These are phyloP conservation scores for Ranitomeya imitator DNA, from an alignment of 2,113 vertebrate species.

Conservation along the genomic window DNA sequence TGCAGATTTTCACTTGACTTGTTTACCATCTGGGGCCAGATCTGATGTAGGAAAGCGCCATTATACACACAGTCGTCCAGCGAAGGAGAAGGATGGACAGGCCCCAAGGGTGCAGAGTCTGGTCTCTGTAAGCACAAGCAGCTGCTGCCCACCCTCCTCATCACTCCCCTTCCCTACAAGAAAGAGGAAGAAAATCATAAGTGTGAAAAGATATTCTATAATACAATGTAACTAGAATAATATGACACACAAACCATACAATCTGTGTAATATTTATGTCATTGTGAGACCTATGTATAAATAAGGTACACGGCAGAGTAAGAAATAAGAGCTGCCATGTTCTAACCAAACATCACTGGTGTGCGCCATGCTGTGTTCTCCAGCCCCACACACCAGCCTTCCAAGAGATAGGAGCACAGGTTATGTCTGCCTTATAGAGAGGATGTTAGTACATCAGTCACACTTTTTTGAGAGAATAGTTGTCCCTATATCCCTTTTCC, in stretches of 20 bases:
- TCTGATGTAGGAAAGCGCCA: slow-evolving; percentile 16
- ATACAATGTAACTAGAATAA: background rate
- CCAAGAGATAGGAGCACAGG: too few relatives aligned
- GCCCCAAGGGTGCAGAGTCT: slow-evolving; percentile 46
- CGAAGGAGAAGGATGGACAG: slow-evolving; percentile 15
- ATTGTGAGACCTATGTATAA: too few relatives aligned
- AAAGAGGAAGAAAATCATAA: background rate
- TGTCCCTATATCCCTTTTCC: too few relatives aligned
- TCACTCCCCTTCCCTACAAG: slow-evolving; percentile 13
- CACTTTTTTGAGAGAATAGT: too few relatives aligned
- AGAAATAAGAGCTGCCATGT: background rate
- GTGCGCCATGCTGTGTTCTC: too few relatives aligned
- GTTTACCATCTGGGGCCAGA: slow-evolving; percentile 47
- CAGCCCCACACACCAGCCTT: too few relatives aligned
- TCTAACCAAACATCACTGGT: background rate
- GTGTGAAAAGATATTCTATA: background rate
- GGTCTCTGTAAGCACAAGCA: slow-evolving; percentile 38
- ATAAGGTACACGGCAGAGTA: background rate
- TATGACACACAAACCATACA: background rate
- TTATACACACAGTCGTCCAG: slow-evolving; percentile 37
- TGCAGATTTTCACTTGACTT: slow-evolving; percentile 39
- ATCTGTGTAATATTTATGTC: too few relatives aligned
- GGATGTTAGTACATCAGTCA: too few relatives aligned
- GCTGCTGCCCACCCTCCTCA: slow-evolving; percentile 26
- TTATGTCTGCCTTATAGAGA: too few relatives aligned